Conservation (phyloP, 37 sponge, comb jelly and placozoan genomes). For the Diacarnus erythraeanus region DNA sequence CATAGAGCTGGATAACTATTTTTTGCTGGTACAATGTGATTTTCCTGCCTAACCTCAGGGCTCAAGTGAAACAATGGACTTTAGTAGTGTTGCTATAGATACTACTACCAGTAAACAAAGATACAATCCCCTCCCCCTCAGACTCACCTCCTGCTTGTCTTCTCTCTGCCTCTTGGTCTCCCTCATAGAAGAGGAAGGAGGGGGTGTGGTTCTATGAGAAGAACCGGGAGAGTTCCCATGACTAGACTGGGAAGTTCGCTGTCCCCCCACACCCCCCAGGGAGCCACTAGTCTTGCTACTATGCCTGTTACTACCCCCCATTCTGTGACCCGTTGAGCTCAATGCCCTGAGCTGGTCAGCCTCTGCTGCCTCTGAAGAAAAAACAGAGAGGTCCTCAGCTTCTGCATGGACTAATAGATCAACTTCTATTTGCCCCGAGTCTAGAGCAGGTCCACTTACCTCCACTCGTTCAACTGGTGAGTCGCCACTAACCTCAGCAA, state of each 20-base stretch:
- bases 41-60: too few species aligned
- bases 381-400: slow-evolving; percentile 60
- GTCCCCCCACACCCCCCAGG: neutral
- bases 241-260: neutral
- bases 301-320: neutral
- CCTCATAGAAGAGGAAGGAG: slow-evolving; percentile 2
- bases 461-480: slow-evolving; percentile 5
- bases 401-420: slow-evolving; percentile 67
- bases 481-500: neutral
- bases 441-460: slow-evolving; percentile 31
- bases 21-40: too few species aligned
- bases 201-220: neutral
- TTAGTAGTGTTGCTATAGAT: too few species aligned
- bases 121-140: too few species aligned
- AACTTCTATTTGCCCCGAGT: slow-evolving; percentile 41
- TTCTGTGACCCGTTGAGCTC: neutral
- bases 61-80: too few species aligned
- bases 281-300: neutral
- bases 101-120: too few species aligned
- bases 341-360: slow-evolving; percentile 17
- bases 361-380: slow-evolving; percentile 51
- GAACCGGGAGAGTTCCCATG: neutral
- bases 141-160: slow-evolving; percentile 19
- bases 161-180: slow-evolving; percentile 11
- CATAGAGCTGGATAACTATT: too few species aligned